phyloP scores from a whole-genome alignment of 1,140 invertebrate species.

The Sweltsa coloradensis region DNA sequence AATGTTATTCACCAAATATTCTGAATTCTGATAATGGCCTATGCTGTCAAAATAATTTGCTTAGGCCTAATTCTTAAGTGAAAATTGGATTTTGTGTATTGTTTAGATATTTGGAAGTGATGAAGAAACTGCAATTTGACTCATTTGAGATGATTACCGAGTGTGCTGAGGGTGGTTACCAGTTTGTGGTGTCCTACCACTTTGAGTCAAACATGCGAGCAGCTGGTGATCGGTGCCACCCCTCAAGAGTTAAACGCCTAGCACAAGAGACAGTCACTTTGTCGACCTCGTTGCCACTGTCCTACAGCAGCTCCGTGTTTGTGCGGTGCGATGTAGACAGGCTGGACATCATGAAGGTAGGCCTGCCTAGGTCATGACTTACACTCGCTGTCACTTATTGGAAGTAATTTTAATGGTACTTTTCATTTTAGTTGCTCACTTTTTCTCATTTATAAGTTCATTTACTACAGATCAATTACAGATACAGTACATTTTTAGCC shows the following conservation, averaged over 20 bases:
- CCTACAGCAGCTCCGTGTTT: conserved; percentile 90
- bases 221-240: conserved; percentile 73
- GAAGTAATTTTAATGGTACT: too few species aligned
- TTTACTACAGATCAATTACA: too few species aligned
- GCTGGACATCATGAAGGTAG: conserved; percentile 88
- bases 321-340: conserved; percentile 89
- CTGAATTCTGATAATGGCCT: too few species aligned
- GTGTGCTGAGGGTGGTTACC: conserved; percentile 52
- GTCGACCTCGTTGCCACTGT: conserved; percentile 85
- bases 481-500: too few species aligned
- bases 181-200: conserved; percentile 81
- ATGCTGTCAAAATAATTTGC: too few species aligned
- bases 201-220: conserved; percentile 80
- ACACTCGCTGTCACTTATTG: too few species aligned
- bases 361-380: too few species aligned
- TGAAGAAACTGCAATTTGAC: conserved; percentile 82
- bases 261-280: conserved; percentile 93
- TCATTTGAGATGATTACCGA: conserved; percentile 86
- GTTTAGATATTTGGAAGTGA: conserved; percentile 67
- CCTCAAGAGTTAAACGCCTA: conserved; percentile 77
- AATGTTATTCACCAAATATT: too few species aligned
- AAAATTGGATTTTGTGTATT: too few species aligned
- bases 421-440: too few species aligned
- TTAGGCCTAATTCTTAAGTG: too few species aligned
- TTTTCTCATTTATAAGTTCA: too few species aligned